Evolutionary conservation across 2,888 invertebrate species (phyloP), one percentile per base, ranked within the genome.

Genomic region (Megalurothrips usitatus): DNA sequence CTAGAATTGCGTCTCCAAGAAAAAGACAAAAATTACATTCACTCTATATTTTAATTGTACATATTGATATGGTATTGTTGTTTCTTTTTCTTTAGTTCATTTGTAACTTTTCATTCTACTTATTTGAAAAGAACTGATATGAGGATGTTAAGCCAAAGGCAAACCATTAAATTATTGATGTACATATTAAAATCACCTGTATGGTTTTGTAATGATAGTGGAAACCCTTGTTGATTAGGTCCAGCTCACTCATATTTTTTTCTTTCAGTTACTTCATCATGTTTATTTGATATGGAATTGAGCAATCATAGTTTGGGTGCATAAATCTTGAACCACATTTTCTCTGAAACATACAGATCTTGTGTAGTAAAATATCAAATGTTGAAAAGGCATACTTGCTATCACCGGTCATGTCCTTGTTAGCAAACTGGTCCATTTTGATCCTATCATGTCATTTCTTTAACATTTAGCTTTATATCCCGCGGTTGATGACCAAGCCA

Each of bases 51-150:
- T 75, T 75, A 75, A 75, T 26, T 75, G 68, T 75, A 75, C 11
- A 75, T 75, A 75, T 75, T 75, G 68, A 75, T 75, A 75, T 75
- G 23, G 23, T 26, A 26, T 75, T 58, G 26, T 75, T 75, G 68
- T 75, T 75, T 58, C 26, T 23, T 75, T 75, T 75, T 58, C 26
- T 23, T 75, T 26, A 75, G 68, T 75, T 75, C 23, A 75, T 26
- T 26, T 75, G 26, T 26, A 75, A 23, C 68, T 26, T 75, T 23
- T 23, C 34, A 43, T 75, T 75, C 10, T 26, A 26, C 68, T 75
- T 26, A 75, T 75, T 75, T 75, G 68, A 75, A 75, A 75, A 75
- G 68, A 75, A 75, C 68, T 75, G 68, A 75, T 75, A 75, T 10
- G 26, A 75, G 68, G 26, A 75, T 23, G 68, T 26, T 75, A 75